Evolutionary conservation across 2,113 vertebrate species (phyloP), one percentile per base, ranked within the genome.

Genomic region (Lota lota): DNA sequence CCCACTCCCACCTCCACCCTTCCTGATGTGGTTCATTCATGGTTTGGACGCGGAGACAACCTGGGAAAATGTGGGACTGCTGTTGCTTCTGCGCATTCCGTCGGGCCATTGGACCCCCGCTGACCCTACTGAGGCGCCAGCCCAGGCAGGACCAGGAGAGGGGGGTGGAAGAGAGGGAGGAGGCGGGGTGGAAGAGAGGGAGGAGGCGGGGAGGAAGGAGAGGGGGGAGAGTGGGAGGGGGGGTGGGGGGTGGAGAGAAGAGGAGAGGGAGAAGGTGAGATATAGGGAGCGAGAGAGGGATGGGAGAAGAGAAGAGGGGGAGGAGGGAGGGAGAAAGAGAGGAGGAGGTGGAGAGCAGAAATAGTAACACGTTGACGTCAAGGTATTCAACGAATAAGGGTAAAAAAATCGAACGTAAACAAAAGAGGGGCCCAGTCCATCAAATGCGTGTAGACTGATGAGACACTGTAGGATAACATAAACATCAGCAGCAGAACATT

Each of bases 81-180:
- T 87, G 80, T 87, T 86, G 73, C 83, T 81, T 77, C 77, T 75
- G n/a, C 18, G 28, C 75, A 82, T 83, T 85, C 82, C 68, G 58
- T 65, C 78, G 72, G 67, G 73, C 77, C 56, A 73, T 66, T 72
- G 82, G 81, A 88, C 83, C 86, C 80, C 73, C 70, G 61, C 79
- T 86, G 87, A 92, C 88, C 90, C 80, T 71, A 72, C 67, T 36
- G 70, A 84, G 82, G 83, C 83, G 87, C 87, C 87, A 86, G 79
- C 60, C 19, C 18, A 85, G 83, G 85, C 74, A 68, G 78, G 80
- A 72, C 74, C 64, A 68, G 68, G 69, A 18, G 22, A 21, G 16
- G 8, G 15, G 53, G n/a, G 51, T 15, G 51, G 16, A 11, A 53
- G 51, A 14, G 64, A 47, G 40, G 59, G 47, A 24, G 47, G 22